phyloP scores from a whole-genome alignment of 2,797 vertebrate genomes.

The Leptoclinus maculatus region DNA sequence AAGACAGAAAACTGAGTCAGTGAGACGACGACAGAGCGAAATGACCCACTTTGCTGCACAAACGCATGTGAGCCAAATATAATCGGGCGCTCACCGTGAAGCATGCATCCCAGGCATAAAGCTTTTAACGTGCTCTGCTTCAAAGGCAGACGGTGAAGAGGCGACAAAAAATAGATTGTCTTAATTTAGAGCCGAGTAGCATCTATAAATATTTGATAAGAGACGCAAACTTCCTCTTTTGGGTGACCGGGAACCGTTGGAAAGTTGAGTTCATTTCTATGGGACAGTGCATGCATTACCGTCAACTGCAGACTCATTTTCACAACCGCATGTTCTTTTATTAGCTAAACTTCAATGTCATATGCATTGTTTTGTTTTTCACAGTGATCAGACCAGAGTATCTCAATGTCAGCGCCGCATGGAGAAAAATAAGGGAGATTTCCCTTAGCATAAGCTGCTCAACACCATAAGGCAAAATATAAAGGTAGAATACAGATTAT shows the following conservation, averaged over 20 bases:
- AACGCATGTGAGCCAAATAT: slow-evolving; percentile 66
- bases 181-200: slow-evolving; percentile 58
- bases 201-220: slow-evolving; percentile 69
- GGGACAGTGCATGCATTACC: background rate
- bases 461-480: background rate
- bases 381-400: background rate
- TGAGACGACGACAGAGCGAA: slow-evolving; percentile 38
- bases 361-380: background rate
- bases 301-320: background rate
- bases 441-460: background rate
- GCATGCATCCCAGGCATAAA: slow-evolving; percentile 38
- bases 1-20: slow-evolving; percentile 46
- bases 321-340: background rate
- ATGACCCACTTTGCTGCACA: slow-evolving; percentile 72
- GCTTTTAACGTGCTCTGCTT: slow-evolving; percentile 46
- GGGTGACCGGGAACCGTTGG: background rate
- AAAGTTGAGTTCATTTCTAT: slow-evolving; percentile 19
- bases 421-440: background rate
- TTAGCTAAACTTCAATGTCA: background rate
- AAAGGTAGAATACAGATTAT: background rate
- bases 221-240: slow-evolving; percentile 36
- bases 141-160: slow-evolving; percentile 60
- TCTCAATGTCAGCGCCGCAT: background rate
- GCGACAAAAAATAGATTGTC: slow-evolving; percentile 58
- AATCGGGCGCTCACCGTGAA: slow-evolving; percentile 54